Base-by-base conservation (phyloP, 2,888 invertebrate genomes). In the Elysia crispata region DNA sequence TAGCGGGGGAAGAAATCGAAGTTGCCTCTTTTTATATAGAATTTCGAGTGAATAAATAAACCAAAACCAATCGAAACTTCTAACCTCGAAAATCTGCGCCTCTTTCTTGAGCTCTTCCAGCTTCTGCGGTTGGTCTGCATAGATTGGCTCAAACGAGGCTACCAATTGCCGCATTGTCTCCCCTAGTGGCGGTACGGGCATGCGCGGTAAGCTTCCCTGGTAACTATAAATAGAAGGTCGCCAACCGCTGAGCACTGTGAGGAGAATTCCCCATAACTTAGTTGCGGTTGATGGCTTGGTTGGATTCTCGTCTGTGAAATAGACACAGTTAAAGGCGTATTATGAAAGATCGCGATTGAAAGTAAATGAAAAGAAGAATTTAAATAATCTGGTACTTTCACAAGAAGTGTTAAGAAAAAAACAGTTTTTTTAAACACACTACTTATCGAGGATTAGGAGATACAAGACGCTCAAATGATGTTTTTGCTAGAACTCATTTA, bases 131-230 rank as follows among this genome's bases (percentile, higher is more conserved):
- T 88, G 86, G 62, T 91, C 88, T 20, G 88, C 89, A 83, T 92
- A 92, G 23, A 93, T 85, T 0, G 93, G 92, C 77, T 91, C 88
- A n/a, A 93, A 84, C 33, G 92, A 92, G 28, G 87, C 86, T 15
- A 93, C 83, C n/a, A 93, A 87, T 70, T 90, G 88, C 49, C 90
- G 84, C 20, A 91, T 76, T 0, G 91, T 89, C 31, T 86, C 85
- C n/a, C 85, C 81, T n/a, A 91, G 80, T 3, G 87, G 81, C 0
- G 91, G 91, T 6, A 91, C 90, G 1, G 88, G 89, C 81, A 90
- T 83, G 62, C 88, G 76, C 6, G 91, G 91, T 64, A 91, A 84
- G 77, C 87, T 87, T 33, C 86, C 86, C 83, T 91, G 91, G 80
- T 86, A 91, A 76, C 89, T 89, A 86, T 90, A 91, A 23, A 89